Conservation (phyloP, 1,140 invertebrate species). For the Lucilia cuprina region DNA sequence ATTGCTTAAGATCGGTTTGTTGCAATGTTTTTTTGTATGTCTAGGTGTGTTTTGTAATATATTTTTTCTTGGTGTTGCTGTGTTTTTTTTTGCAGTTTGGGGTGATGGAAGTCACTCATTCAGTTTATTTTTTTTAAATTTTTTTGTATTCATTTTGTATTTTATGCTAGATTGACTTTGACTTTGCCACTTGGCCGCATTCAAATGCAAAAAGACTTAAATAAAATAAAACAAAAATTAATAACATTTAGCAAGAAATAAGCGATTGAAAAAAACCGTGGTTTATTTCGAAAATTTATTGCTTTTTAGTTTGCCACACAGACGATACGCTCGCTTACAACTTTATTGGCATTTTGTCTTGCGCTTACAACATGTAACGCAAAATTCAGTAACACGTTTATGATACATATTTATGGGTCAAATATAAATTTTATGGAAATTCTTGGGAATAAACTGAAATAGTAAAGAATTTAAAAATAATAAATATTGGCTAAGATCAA, state of each 20-base stretch:
- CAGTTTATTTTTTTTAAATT: not conserved
- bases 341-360: not conserved
- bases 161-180: slow-evolving; percentile 36
- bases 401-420: not conserved
- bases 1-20: slow-evolving; percentile 12
- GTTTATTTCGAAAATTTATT: slow-evolving; percentile 30
- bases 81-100: not conserved
- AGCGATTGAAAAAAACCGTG: not conserved
- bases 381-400: not conserved
- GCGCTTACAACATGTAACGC: not conserved
- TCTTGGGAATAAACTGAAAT: no score
- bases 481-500: no score
- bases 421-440: not conserved
- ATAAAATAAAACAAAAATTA: not conserved
- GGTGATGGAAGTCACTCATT: slow-evolving; percentile 25
- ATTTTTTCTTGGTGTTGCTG: slow-evolving; percentile 3
- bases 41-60: slow-evolving; percentile 21
- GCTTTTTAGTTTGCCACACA: not conserved
- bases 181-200: slow-evolving; percentile 35
- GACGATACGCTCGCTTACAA: not conserved
- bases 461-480: no score
- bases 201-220: slow-evolving; percentile 5
- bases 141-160: not conserved
- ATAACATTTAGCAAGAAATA: not conserved
- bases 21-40: not conserved